Conservation (phyloP, 2,113 vertebrate species). For the Sakesphorus luctuosus region DNA sequence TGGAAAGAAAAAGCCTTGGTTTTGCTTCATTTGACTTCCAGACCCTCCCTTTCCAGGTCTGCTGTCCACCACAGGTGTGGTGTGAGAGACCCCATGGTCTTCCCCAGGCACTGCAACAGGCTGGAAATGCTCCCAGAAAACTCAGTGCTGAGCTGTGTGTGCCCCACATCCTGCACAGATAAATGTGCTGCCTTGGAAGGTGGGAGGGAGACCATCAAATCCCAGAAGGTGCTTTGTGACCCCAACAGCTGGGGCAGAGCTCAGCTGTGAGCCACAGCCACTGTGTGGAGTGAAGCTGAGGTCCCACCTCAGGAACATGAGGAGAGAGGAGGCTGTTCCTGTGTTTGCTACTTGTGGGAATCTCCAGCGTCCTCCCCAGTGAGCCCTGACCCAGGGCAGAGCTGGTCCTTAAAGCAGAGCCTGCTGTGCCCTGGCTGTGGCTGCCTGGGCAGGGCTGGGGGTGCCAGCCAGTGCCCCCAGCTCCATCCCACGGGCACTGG, state of each 20-base stretch:
- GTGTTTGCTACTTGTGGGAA: neutral
- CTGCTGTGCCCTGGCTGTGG: neutral
- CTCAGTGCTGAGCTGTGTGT: neutral
- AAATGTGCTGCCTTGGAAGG: neutral
- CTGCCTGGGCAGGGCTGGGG: neutral
- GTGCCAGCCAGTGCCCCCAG: rapidly evolving
- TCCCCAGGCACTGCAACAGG: neutral
- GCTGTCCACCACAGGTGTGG: neutral
- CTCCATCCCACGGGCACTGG: neutral
- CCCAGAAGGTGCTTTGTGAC: neutral
- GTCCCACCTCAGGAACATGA: neutral
- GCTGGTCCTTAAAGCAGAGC: neutral
- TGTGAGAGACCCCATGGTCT: neutral
- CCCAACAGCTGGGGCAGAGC: neutral
- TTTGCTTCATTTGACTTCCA: neutral
- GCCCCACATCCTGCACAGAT: neutral
- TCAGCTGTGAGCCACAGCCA: neutral
- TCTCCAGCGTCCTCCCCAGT: neutral
- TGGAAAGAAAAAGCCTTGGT: neutral
- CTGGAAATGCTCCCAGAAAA: neutral
- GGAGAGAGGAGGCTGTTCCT: neutral
- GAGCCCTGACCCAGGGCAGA: no score
- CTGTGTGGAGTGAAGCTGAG: neutral
- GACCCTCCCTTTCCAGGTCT: neutral
- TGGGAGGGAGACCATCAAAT: neutral